Conservation (phyloP, 2,888 invertebrate genomes). For the Synanthedon andrenaeformis region DNA sequence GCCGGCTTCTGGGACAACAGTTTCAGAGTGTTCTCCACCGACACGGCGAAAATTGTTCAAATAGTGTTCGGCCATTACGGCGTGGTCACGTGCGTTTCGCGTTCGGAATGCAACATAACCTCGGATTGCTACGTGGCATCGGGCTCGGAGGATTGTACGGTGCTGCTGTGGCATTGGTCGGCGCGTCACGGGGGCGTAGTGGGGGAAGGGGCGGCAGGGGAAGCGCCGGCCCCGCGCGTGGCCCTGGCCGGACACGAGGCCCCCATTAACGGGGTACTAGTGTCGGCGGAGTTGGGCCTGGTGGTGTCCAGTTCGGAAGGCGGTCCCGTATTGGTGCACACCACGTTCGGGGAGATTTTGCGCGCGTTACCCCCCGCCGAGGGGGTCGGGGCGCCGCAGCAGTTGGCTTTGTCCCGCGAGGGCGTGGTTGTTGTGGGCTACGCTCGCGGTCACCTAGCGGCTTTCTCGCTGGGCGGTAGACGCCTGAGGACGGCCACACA, state of each 20-base stretch:
- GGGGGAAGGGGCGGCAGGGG: constrained; percentile 94
- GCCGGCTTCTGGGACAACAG: constrained; percentile 99
- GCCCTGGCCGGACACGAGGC: constrained; percentile 98
- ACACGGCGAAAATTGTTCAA: constrained; percentile 98
- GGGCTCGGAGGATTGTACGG: constrained; percentile 98
- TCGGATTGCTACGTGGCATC: constrained; percentile 99
- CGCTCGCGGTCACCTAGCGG: constrained; percentile 91
- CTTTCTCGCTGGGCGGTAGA: constrained; percentile 95
- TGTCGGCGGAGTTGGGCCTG: constrained; percentile 97
- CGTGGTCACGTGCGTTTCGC: constrained; percentile 96
- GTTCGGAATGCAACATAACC: constrained; percentile 99
- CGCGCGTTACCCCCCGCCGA: constrained; percentile 88
- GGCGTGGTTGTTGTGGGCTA: constrained; percentile 96
- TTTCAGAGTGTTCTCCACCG: constrained; percentile 97
- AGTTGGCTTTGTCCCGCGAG: constrained; percentile 95
- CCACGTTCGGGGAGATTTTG: constrained; percentile 95
- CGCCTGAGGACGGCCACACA: constrained; percentile 90
- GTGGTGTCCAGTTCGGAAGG: constrained; percentile 94
- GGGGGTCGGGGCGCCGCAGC: constrained; percentile 79
- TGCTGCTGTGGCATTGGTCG: constrained; percentile 97
- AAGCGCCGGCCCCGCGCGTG: constrained; percentile 94
- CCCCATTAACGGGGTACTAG: constrained; percentile 93
- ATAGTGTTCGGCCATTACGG: constrained; percentile 99
- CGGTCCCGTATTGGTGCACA: constrained; percentile 97
- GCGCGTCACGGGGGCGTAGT: constrained; percentile 97